Percentiles rank a stretch among this genome's conserved stretches.
Evolutionary conservation across 1,140 invertebrate genomes (phyloP).

Genomic region (Drosophila repletoides): DNA sequence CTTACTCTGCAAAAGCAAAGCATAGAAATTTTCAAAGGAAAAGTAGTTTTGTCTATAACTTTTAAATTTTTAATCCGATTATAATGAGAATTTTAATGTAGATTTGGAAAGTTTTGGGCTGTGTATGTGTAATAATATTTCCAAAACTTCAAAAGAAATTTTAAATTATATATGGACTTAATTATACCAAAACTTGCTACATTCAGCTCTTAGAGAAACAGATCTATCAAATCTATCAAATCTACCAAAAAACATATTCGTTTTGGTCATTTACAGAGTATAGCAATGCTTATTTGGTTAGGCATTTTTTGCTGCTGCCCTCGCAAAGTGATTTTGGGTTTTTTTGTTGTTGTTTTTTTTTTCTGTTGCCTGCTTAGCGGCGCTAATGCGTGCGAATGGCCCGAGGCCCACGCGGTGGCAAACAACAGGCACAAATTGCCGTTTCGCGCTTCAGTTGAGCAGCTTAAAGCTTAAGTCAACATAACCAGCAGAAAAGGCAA

Average conservation of each 20-base stretch:
- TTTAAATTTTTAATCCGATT: no score
- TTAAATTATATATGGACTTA: no score
- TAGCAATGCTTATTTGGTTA: slow-evolving; percentile 54
- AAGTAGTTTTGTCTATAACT: no score
- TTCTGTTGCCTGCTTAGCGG: slow-evolving; percentile 34
- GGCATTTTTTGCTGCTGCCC: slow-evolving; percentile 7
- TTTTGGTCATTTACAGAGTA: no score
- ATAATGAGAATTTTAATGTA: no score
- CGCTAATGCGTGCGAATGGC: slow-evolving; percentile 49
- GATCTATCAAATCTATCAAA: no score
- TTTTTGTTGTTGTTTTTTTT: not conserved
- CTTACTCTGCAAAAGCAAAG: no score
- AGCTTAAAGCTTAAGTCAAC: slow-evolving; percentile 76
- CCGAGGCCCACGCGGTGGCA: slow-evolving; percentile 19
- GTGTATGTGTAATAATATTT: not conserved
- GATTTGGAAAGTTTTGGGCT: no score
- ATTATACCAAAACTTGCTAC: no score
- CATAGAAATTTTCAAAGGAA: no score
- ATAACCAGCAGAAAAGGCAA: slow-evolving; percentile 44
- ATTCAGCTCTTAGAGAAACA: no score
- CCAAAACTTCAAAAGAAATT: slow-evolving; percentile 11
- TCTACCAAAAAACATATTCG: no score
- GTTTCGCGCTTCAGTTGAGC: slow-evolving; percentile 78
- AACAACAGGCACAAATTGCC: slow-evolving; percentile 73
- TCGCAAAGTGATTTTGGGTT: slow-evolving; percentile 15